Evolutionary conservation across 2,888 invertebrate genomes (phyloP).

Genomic region (Drosophila neotestacea): DNA sequence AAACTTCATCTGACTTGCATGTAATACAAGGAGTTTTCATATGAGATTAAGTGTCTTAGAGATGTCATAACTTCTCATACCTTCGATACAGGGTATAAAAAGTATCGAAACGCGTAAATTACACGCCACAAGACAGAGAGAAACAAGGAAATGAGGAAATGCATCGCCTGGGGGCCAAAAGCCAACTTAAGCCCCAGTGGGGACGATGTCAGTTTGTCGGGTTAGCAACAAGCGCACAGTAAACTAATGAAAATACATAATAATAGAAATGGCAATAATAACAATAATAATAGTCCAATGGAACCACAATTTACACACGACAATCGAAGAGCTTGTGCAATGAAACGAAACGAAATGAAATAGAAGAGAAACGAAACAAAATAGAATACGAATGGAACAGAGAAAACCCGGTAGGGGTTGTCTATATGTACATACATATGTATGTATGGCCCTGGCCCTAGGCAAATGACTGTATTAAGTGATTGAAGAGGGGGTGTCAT

Average conservation of each 20-base stretch:
- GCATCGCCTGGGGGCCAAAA: not conserved
- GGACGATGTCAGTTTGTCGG: not conserved
- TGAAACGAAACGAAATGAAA: conserved; percentile 24
- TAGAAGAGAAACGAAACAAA: conserved; percentile 15
- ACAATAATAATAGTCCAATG: conserved; percentile 59
- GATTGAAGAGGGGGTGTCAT: conserved; percentile 15
- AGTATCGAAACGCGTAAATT: conserved; percentile 56
- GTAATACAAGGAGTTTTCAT: no score
- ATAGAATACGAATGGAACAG: conserved; percentile 20
- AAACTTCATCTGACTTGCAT: no score
- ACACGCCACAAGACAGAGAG: conserved; percentile 31
- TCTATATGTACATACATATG: not conserved
- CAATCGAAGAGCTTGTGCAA: not conserved
- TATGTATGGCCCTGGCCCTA: conserved; percentile 47
- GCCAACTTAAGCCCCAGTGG: conserved; percentile 13
- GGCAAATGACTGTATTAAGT: conserved; percentile 62
- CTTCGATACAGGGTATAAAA: not conserved
- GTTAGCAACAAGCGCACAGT: conserved; percentile 61
- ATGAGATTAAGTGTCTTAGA: no score
- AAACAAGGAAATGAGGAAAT: conserved; percentile 5
- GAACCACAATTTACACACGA: conserved; percentile 35
- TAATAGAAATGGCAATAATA: conserved; percentile 59
- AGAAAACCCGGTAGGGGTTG: conserved; percentile 12
- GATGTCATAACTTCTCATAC: no score
- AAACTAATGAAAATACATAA: conserved; percentile 53